These are phyloP conservation scores for Timandra comae DNA, from an alignment of 2,888 invertebrate genomes.

Conservation along the genomic window DNA sequence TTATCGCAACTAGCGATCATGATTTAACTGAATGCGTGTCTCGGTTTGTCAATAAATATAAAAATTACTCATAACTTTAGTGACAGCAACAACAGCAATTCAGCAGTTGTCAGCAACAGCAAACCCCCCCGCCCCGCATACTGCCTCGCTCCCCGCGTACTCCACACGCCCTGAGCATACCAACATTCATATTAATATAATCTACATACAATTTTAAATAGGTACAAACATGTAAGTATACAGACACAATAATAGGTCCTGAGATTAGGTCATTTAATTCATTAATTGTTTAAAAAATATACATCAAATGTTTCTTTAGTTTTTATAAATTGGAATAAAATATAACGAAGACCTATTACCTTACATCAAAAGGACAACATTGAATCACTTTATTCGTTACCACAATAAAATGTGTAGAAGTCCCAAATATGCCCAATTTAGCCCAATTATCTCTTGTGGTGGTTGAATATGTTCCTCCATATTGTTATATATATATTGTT, in stretches of 20 bases:
- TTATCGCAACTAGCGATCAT: constrained; percentile 16
- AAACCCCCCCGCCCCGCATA: constrained; percentile 62
- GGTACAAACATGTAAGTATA: too few species aligned
- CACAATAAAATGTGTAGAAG: constrained; percentile 40
- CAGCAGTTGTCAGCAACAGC: constrained; percentile 75
- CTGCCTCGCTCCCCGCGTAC: constrained; percentile 67
- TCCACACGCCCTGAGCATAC: constrained; percentile 74
- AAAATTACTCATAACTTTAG: constrained; percentile 75
- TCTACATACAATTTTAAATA: constrained; percentile 27
- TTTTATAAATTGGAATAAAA: too few species aligned
- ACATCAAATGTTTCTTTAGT: too few species aligned
- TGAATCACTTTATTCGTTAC: constrained; percentile 50
- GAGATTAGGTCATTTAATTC: too few species aligned
- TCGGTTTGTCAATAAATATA: constrained; percentile 65
- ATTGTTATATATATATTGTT: constrained; percentile 29
- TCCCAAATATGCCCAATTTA: constrained; percentile 61
- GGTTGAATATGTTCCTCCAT: constrained; percentile 49
- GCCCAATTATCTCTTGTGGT: constrained; percentile 53
- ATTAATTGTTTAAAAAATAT: too few species aligned
- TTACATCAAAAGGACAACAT: constrained; percentile 9
- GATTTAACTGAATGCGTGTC: constrained; percentile 50
- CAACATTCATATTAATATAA: constrained; percentile 64
- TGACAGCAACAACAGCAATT: constrained; percentile 72
- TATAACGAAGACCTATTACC: too few species aligned
- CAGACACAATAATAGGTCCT: too few species aligned